phyloP scores from a whole-genome alignment of 23 tunicate species.

The Styela plicata region DNA sequence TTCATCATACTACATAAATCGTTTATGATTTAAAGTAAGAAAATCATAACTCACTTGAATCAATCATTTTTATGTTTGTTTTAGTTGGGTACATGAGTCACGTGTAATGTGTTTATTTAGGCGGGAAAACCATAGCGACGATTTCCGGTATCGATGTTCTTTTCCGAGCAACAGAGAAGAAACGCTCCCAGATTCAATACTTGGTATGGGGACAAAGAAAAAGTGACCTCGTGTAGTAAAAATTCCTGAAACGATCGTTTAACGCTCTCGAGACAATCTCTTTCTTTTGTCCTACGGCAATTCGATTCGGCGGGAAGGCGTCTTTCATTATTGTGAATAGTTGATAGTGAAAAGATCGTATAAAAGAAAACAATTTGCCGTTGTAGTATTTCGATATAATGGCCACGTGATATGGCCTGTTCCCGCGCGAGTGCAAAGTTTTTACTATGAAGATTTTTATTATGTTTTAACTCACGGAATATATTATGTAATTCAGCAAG shows the following conservation, averaged over 20 bases:
- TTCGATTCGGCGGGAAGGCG: background rate
- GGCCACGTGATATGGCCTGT: background rate
- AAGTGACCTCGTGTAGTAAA: background rate
- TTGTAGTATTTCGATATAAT: background rate
- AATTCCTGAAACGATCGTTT: background rate
- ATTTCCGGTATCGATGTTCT: conserved; percentile 22
- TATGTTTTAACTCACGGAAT: too few species aligned
- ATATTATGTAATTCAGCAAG: too few species aligned
- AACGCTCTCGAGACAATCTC: background rate
- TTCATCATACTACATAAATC: too few species aligned
- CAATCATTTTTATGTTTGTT: too few species aligned
- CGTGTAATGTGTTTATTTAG: conserved; percentile 19
- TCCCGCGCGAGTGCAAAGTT: background rate
- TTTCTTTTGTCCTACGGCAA: background rate
- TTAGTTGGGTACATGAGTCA: background rate
- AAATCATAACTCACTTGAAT: too few species aligned
- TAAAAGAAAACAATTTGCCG: too few species aligned
- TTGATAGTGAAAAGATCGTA: background rate
- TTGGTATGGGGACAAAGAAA: background rate
- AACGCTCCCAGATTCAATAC: background rate
- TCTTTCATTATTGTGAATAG: background rate
- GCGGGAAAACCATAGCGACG: conserved; percentile 20
- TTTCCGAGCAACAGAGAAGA: conserved; percentile 18
- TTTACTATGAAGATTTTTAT: too few species aligned
- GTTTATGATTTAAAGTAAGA: too few species aligned